Evolutionary conservation across 2,113 vertebrate genomes (phyloP).

Genomic region (Columbina picui): DNA sequence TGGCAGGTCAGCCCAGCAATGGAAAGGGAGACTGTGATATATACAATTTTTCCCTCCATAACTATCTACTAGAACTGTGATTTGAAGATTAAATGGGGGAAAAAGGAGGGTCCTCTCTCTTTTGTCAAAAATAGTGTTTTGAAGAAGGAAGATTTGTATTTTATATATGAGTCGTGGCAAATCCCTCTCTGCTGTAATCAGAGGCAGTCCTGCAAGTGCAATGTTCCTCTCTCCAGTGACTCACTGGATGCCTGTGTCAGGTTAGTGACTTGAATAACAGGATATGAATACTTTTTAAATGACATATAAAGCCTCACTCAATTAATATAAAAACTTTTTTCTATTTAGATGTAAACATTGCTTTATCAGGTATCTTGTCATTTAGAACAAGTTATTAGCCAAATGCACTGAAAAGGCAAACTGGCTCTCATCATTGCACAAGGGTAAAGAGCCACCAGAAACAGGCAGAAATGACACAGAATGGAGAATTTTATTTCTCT

Average conservation of each 20-base stretch:
- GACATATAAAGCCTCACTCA: not conserved
- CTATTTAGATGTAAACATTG: not conserved
- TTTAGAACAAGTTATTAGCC: not conserved
- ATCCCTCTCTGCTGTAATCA: not conserved
- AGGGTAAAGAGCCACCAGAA: not conserved
- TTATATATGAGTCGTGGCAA: not conserved
- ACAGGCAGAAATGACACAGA: not conserved
- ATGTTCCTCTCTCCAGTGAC: not conserved
- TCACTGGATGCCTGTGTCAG: not conserved
- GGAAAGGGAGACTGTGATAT: not conserved
- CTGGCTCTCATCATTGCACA: not conserved
- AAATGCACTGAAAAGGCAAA: not conserved
- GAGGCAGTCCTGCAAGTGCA: not conserved
- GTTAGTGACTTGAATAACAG: constrained; percentile 9
- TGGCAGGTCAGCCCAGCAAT: not conserved
- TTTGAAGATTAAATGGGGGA: not conserved
- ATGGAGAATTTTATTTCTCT: not conserved
- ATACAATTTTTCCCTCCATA: accelerated
- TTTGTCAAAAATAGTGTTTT: not conserved
- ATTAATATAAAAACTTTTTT: not conserved
- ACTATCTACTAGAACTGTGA: not conserved
- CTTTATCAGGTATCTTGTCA: not conserved
- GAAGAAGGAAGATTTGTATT: not conserved
- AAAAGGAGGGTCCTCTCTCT: not conserved
- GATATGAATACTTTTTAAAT: constrained; percentile 11